phyloP scores from a whole-genome alignment of 2,113 vertebrate species.

The Pelecanus crispus region DNA sequence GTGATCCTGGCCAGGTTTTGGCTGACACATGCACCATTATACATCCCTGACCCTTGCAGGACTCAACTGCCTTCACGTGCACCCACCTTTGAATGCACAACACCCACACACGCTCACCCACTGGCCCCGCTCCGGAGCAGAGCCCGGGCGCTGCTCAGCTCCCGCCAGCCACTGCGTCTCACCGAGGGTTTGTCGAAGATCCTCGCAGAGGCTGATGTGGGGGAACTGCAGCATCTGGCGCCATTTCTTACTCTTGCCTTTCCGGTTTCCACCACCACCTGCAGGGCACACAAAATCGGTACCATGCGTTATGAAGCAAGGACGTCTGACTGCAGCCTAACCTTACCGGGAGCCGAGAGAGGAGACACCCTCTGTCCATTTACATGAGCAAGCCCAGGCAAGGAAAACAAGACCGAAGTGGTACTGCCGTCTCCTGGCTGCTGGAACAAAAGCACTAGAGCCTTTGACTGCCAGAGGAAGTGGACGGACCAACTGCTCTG shows the following conservation, averaged over 20 bases:
- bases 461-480: not conserved
- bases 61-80: no score
- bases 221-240: slow-evolving; percentile 99
- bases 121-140: rapidly evolving
- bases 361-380: not conserved
- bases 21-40: rapidly evolving
- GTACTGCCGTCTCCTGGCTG: not conserved
- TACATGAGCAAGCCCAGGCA: not conserved
- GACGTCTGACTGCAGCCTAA: not conserved
- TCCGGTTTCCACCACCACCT: slow-evolving; percentile 94
- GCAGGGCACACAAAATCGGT: slow-evolving; percentile 25
- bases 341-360: not conserved
- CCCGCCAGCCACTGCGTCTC: not conserved
- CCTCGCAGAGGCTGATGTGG: slow-evolving; percentile 93
- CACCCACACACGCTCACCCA: rapidly evolving
- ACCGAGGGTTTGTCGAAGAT: slow-evolving; percentile 89
- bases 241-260: slow-evolving; percentile 99
- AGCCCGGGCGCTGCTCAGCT: not conserved
- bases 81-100: not conserved
- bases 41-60: rapidly evolving
- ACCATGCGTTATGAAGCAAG: not conserved
- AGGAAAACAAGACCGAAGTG: not conserved
- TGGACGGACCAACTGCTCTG: not conserved
- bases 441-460: not conserved
- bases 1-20: not conserved